A percentile compares a stretch with the other conserved stretches of the same genome.
Conservation (phyloP, 2,113 vertebrate genomes). For the Bombycilla garrulus region DNA sequence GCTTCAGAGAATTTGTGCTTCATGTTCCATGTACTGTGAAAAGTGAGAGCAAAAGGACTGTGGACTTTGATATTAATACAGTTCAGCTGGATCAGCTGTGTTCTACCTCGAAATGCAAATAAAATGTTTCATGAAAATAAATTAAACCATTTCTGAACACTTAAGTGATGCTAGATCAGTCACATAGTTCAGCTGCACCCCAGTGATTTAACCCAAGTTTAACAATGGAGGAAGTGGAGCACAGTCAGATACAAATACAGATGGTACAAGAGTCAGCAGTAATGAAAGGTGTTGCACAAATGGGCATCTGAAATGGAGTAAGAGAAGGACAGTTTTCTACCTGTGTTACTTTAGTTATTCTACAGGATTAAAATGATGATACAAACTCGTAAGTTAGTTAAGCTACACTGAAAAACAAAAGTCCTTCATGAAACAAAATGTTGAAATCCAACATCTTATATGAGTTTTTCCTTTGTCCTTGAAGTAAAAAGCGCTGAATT, state of each 20-base stretch:
- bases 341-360: neutral
- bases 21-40: neutral
- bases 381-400: neutral
- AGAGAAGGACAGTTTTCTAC: neutral
- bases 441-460: neutral
- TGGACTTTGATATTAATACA: neutral
- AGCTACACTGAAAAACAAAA: neutral
- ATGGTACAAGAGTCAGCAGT: neutral
- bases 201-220: neutral
- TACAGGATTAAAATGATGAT: neutral
- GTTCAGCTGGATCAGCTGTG: neutral
- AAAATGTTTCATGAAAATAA: neutral
- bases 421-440: neutral
- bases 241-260: neutral
- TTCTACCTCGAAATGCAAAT: neutral
- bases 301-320: neutral
- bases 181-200: neutral
- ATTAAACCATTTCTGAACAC: neutral
- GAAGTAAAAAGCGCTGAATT: neutral
- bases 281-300: neutral
- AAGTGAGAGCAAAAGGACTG: neutral
- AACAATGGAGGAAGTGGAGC: neutral
- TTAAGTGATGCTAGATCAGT: neutral
- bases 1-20: neutral
- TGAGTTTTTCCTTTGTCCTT: neutral